Evolutionary conservation across 2,113 vertebrate species (phyloP).

Genomic region (Percopsis transmontana): DNA sequence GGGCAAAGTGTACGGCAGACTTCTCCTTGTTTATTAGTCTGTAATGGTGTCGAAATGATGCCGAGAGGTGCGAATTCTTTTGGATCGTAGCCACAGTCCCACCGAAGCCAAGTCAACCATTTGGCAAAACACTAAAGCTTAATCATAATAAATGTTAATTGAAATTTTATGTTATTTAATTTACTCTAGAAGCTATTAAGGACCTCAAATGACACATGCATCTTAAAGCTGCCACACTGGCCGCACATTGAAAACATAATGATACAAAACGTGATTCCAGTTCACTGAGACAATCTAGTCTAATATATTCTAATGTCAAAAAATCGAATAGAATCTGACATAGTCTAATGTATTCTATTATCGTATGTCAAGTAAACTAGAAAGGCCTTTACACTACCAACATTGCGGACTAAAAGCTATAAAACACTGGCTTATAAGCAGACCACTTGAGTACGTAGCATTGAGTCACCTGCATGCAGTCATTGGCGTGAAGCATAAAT

Average conservation of each 20-base stretch:
- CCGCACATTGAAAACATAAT: too few species aligned
- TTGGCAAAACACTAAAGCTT: conserved; percentile 1
- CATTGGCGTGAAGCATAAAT: conserved; percentile 42
- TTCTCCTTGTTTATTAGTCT: conserved; percentile 5
- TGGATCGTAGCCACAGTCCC: not conserved
- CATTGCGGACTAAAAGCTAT: not conserved
- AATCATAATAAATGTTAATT: conserved; percentile 4
- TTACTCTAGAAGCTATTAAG: not conserved
- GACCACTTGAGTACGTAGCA: too few species aligned
- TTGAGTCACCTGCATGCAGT: not conserved
- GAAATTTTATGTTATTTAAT: not conserved
- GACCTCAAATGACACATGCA: too few species aligned
- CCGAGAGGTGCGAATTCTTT: not conserved
- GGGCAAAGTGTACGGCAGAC: not conserved
- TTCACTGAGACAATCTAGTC: too few species aligned
- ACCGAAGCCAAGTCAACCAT: not conserved
- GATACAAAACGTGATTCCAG: too few species aligned
- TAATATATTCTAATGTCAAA: too few species aligned
- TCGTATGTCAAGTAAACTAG: too few species aligned
- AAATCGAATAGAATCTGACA: too few species aligned
- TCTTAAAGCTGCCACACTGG: too few species aligned
- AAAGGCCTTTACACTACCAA: conserved; percentile 2
- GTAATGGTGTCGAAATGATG: conserved; percentile 8
- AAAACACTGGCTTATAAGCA: too few species aligned
- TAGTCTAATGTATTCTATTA: too few species aligned